These are phyloP conservation scores for Mesorhabditis belari DNA, from an alignment of 2,888 invertebrate species.

Conservation along the genomic window DNA sequence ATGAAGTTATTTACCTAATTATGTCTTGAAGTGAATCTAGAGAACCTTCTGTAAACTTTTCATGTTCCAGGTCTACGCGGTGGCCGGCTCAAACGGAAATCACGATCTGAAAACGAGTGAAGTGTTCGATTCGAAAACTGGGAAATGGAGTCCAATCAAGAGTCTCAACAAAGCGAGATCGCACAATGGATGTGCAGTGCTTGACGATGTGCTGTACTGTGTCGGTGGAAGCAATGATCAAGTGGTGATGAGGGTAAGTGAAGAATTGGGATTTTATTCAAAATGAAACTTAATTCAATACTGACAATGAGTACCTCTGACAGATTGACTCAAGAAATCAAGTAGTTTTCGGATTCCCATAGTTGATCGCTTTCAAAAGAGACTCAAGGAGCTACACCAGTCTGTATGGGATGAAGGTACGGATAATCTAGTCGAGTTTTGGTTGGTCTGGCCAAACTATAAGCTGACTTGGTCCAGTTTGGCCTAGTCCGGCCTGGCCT, in stretches of 20 bases:
- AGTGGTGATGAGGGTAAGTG: constrained; percentile 58
- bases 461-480: too few species aligned
- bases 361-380: too few species aligned
- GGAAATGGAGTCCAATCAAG: constrained; percentile 60
- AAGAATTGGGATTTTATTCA: too few species aligned
- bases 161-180: constrained; percentile 28
- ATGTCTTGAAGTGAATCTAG: background rate
- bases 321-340: too few species aligned
- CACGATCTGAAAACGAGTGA: constrained; percentile 72
- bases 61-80: constrained; percentile 56
- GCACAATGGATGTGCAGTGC: constrained; percentile 60
- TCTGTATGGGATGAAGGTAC: too few species aligned
- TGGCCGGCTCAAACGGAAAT: constrained; percentile 75
- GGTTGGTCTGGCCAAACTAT: too few species aligned
- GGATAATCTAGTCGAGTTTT: too few species aligned
- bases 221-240: constrained; percentile 75
- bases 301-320: too few species aligned
- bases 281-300: too few species aligned
- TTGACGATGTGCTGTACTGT: constrained; percentile 67
- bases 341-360: too few species aligned
- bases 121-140: constrained; percentile 60
- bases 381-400: too few species aligned
- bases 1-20: background rate
- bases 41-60: background rate
- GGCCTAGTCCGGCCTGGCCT: too few species aligned